Conservation (phyloP, 2,888 invertebrate species). For the Lasiommata megera region DNA sequence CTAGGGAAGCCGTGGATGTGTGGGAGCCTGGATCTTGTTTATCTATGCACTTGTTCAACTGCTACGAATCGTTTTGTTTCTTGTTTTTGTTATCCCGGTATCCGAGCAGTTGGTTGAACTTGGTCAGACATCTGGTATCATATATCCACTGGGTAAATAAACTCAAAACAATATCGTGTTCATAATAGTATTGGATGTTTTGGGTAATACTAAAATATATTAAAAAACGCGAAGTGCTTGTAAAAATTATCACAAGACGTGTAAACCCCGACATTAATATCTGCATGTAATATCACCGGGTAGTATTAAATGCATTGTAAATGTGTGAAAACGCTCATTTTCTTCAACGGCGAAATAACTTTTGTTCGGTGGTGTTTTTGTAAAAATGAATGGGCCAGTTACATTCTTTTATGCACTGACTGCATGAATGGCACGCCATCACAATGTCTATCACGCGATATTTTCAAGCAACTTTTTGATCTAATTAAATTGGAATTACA, state of each 20-base stretch:
- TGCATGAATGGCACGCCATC: constrained; percentile 23
- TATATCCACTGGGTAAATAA: constrained; percentile 3
- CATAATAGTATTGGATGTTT: not conserved
- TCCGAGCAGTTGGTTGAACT: not conserved
- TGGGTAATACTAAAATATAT: not conserved
- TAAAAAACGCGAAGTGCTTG: not conserved
- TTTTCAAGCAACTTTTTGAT: not conserved
- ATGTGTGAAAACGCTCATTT: constrained; percentile 58
- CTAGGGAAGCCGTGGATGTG: constrained; percentile 71
- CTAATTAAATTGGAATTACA: too few relatives aligned
- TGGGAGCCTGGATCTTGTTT: constrained; percentile 67
- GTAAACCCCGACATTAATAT: not conserved
- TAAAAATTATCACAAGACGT: not conserved
- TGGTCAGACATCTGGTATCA: constrained; percentile 11
- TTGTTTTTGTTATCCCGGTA: constrained; percentile 49
- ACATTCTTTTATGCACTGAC: constrained; percentile 42
- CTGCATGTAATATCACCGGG: not conserved
- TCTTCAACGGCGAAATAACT: constrained; percentile 40
- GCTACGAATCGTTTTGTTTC: constrained; percentile 42
- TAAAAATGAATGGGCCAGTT: constrained; percentile 40
- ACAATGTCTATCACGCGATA: constrained; percentile 41
- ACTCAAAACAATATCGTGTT: not conserved
- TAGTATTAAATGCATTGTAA: constrained; percentile 48
- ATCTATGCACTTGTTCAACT: constrained; percentile 49
- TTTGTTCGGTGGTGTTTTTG: constrained; percentile 59